These are phyloP conservation scores for Eudasyphora cyanicolor DNA, from an alignment of 2,888 invertebrate species.

Conservation along the genomic window DNA sequence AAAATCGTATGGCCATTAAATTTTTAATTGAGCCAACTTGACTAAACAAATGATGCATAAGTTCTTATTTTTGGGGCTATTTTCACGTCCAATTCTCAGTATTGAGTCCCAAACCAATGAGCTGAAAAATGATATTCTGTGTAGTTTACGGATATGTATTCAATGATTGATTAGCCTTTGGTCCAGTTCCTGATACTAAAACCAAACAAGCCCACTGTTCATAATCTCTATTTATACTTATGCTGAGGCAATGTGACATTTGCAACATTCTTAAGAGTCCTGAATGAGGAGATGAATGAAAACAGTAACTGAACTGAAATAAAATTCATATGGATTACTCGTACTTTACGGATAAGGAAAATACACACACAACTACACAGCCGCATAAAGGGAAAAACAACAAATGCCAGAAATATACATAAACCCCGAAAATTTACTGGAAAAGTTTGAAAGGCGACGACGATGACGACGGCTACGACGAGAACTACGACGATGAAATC, in stretches of 20 bases:
- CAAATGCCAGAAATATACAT: not conserved
- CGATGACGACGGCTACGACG: not conserved
- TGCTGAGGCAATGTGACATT: not conserved
- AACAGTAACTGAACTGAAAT: not conserved
- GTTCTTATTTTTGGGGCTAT: no score
- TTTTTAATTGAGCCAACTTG: no score
- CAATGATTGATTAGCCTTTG: no score
- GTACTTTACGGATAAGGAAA: not conserved
- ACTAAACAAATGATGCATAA: no score
- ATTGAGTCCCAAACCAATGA: no score
- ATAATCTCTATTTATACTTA: not conserved
- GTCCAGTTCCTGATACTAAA: no score
- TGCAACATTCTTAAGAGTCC: not conserved
- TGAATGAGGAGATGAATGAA: not conserved
- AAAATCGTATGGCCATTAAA: no score
- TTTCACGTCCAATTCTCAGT: no score
- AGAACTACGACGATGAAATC: slow-evolving; percentile 12
- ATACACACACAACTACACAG: no score
- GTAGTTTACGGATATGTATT: no score
- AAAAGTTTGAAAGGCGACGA: not conserved
- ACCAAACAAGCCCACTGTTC: slow-evolving; percentile 8
- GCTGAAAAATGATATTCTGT: no score
- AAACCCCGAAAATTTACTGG: slow-evolving; percentile 1
- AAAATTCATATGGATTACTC: slow-evolving; percentile 20
- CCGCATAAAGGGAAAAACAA: no score